phyloP scores from a whole-genome alignment of 1,140 invertebrate genomes.

The Drosophila rufa region DNA sequence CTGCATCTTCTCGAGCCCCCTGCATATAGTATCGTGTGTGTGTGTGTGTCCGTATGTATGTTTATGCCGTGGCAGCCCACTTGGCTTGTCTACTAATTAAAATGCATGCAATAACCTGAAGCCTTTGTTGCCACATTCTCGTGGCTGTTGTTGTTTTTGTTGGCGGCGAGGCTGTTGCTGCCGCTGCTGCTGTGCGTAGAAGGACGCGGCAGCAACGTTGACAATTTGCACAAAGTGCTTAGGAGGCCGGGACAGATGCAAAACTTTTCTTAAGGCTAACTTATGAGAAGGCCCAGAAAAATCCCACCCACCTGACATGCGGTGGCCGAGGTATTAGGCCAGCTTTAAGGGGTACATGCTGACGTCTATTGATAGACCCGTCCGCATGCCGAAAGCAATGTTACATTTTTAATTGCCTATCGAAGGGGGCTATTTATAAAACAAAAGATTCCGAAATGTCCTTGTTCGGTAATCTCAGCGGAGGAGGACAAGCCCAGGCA shows the following conservation, averaged over 20 bases:
- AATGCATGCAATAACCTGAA: constrained; percentile 83
- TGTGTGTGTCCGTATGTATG: neutral
- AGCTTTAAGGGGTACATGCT: constrained; percentile 10
- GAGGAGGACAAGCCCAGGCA: constrained; percentile 9
- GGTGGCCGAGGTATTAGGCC: constrained; percentile 7
- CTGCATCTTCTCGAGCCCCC: constrained; percentile 48
- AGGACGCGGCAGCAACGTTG: constrained; percentile 66
- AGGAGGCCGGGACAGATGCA: constrained; percentile 26
- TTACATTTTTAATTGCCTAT: constrained; percentile 79
- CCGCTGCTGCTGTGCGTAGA: constrained; percentile 64
- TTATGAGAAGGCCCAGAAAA: constrained; percentile 9
- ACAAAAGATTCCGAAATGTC: constrained; percentile 70
- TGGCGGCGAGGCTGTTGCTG: constrained; percentile 48
- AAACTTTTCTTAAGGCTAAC: constrained; percentile 45
- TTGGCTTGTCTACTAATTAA: constrained; percentile 83
- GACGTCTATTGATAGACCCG: constrained; percentile 67
- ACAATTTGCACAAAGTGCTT: constrained; percentile 80
- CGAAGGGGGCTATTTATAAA: constrained; percentile 64
- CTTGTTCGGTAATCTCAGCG: constrained; percentile 47
- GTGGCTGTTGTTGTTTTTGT: constrained; percentile 52
- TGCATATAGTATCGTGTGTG: constrained; percentile 8
- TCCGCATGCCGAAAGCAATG: constrained; percentile 29
- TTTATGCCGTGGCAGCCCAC: constrained; percentile 65
- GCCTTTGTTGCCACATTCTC: constrained; percentile 79
- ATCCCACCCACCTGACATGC: constrained; percentile 20